Base-by-base conservation (phyloP, 1,140 invertebrate genomes). In the Colletes latitarsis region DNA sequence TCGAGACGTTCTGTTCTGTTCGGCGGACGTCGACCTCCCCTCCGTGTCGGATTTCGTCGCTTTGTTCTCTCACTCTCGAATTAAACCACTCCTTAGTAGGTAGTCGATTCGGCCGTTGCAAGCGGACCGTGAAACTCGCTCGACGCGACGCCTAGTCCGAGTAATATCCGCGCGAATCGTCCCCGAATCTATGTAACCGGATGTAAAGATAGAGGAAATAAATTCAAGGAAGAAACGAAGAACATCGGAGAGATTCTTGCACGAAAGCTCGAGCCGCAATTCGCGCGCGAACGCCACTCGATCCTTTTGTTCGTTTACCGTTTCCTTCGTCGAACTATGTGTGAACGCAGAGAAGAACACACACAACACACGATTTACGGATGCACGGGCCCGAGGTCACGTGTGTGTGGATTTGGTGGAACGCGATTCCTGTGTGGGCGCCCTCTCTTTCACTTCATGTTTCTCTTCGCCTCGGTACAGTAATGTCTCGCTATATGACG, bases 211-310 rank as follows among this genome's bases (percentile, higher is more conserved):
- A 80, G 71, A 68, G 53, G 55, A 55, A 83, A 83, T 80, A 60
- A 85, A 84, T 5, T 72, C 39, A 69, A 82, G 82, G 58, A 74
- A 77, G 84, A 82, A 82, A 85, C 73, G 84, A 83, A 71, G 52
- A 69, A 73, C 55, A n/a, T 39, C 72, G 49, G 55, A 55, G 68
- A 74, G 69, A 77, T 70, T 84, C 64, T 82, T 67, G 57, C 82
- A 55, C 77, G 71, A 58, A 52, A 66, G 52, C 71, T 64, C 70
- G 70, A 79, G 53, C 82, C 62, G 62, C 69, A 52, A 52, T 67
- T 39, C 43, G 67, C 77, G 77, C 80, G 77, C 52, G 63, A 57
- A 69, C 58, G 64, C 70, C 60, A 75, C 66, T 85, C 72, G 70
- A 78, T 77, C 9, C 69, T 78, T 78, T 41, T 70, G 72, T 75